These are phyloP conservation scores for Parambassis ranga DNA, from an alignment of 2,797 vertebrate species.

Conservation along the genomic window DNA sequence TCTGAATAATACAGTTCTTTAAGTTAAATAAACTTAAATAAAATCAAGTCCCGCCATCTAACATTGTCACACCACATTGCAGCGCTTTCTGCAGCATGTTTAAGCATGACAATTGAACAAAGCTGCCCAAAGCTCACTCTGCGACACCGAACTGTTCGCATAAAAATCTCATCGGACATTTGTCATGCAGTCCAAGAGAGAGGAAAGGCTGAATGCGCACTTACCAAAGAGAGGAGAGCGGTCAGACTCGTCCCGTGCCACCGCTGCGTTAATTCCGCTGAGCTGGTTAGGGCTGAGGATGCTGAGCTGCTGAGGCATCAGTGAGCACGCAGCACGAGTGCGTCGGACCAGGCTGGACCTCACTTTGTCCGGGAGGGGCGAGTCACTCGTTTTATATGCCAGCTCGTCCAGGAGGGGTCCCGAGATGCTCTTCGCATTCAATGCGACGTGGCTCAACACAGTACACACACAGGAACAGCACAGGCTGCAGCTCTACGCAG, in stretches of 20 bases:
- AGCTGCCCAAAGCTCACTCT: conserved; percentile 29
- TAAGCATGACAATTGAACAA: not conserved
- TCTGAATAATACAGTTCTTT: not conserved
- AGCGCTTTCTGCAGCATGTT: conserved; percentile 16
- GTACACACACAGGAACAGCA: no score
- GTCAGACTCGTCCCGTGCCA: conserved; percentile 30
- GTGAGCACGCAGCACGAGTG: conserved; percentile 67
- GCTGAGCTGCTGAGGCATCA: conserved; percentile 76
- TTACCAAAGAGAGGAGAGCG: conserved; percentile 54
- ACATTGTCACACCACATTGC: not conserved
- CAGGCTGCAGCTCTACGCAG: conserved; percentile 29
- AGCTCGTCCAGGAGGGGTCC: conserved; percentile 63
- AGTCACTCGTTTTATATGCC: conserved; percentile 69
- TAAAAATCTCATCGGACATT: not conserved
- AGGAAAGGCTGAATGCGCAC: conserved; percentile 15
- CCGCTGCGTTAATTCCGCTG: conserved; percentile 55
- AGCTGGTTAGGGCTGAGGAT: conserved; percentile 68
- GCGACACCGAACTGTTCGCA: conserved; percentile 15
- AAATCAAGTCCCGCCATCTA: conserved; percentile 7
- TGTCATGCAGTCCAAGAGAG: not conserved
- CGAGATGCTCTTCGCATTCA: conserved; percentile 28
- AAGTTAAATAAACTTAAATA: not conserved
- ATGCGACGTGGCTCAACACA: conserved; percentile 50
- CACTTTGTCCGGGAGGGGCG: conserved; percentile 65
- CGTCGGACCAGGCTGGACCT: conserved; percentile 62